Percentiles rank a stretch among this genome's conserved stretches.
Evolutionary conservation across 2,888 invertebrate genomes (phyloP).

Genomic region (Drosophila borealis): DNA sequence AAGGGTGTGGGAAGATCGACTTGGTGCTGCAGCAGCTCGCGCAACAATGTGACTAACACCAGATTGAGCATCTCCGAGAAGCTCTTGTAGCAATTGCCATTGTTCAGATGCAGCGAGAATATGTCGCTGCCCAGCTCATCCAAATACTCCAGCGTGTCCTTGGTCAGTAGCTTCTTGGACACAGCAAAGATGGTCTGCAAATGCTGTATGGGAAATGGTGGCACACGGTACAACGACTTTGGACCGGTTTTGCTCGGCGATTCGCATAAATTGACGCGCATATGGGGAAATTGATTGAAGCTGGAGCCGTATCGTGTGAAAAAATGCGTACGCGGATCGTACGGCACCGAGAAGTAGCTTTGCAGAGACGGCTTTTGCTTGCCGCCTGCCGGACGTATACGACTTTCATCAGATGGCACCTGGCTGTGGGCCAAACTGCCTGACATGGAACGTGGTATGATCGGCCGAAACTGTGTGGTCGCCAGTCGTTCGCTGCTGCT

Average conservation of each 20-base stretch:
- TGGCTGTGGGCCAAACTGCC: slow-evolving; percentile 88
- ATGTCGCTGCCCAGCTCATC: slow-evolving; percentile 94
- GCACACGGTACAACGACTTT: slow-evolving; percentile 56
- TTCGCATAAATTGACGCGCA: slow-evolving; percentile 89
- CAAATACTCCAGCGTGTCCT: slow-evolving; percentile 91
- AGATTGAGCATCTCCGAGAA: slow-evolving; percentile 97
- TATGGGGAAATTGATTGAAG: slow-evolving; percentile 95
- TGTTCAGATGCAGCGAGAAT: slow-evolving; percentile 89
- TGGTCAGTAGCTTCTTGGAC: slow-evolving; percentile 94
- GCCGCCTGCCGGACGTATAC: slow-evolving; percentile 61
- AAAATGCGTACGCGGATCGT: slow-evolving; percentile 93
- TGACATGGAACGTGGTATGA: slow-evolving; percentile 96
- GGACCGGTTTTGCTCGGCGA: slow-evolving; percentile 88
- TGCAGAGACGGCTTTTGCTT: slow-evolving; percentile 80
- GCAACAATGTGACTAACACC: slow-evolving; percentile 95
- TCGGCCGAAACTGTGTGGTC: slow-evolving; percentile 92
- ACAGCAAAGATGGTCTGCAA: slow-evolving; percentile 91
- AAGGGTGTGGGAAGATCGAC: slow-evolving; percentile 95
- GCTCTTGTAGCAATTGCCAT: slow-evolving; percentile 96
- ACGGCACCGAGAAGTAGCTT: slow-evolving; percentile 89
- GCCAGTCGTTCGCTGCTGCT: slow-evolving; percentile 87
- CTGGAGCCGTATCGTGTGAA: slow-evolving; percentile 97
- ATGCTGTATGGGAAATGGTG: slow-evolving; percentile 88
- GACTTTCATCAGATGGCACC: slow-evolving; percentile 72
- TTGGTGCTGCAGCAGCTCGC: slow-evolving; percentile 96